These are phyloP conservation scores for Hapalemur alaotrensis DNA, from an alignment of 2,797 vertebrate genomes.

Conservation along the genomic window DNA sequence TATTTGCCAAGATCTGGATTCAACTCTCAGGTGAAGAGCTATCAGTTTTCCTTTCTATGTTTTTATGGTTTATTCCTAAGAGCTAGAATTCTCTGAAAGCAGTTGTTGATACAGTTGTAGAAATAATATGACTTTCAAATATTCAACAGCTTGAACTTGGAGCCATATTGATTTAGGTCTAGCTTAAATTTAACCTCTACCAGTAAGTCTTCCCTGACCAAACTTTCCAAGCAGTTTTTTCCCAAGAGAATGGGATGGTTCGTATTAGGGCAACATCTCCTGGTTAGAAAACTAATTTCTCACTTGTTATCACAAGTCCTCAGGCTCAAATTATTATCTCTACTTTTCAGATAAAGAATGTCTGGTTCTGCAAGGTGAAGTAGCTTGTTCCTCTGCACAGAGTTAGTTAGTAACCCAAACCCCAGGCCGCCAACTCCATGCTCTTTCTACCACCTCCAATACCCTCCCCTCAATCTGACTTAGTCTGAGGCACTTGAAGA, in stretches of 20 bases:
- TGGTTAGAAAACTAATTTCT: neutral
- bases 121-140: neutral
- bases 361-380: neutral
- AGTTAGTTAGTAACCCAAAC: neutral
- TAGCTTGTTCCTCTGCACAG: neutral
- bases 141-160: neutral
- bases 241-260: neutral
- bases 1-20: neutral
- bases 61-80: neutral
- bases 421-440: neutral
- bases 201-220: neutral
- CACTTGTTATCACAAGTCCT: neutral
- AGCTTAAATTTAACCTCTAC: neutral
- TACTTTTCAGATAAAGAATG: neutral
- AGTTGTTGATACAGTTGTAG: neutral
- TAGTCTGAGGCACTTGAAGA: neutral
- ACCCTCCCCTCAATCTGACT: neutral
- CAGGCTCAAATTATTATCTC: neutral
- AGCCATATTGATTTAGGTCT: neutral
- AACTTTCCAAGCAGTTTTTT: neutral
- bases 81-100: neutral
- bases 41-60: neutral
- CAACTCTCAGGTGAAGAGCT: neutral
- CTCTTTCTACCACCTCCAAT: neutral
- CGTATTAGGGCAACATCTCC: neutral